Conservation (phyloP, 2,888 invertebrate species). For the Hololepta plana region DNA sequence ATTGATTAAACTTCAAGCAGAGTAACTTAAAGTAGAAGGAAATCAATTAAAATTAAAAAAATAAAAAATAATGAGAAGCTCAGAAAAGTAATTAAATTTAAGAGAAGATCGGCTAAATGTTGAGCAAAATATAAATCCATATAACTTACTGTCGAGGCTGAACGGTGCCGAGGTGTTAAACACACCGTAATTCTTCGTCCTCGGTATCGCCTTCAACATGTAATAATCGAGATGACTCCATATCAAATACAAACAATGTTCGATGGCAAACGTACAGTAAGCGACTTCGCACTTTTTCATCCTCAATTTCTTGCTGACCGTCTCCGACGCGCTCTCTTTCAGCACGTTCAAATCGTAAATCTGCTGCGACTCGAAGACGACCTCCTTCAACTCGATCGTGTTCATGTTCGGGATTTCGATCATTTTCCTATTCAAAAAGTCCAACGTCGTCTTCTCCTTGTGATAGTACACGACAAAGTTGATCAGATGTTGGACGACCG, state of each 20-base stretch:
- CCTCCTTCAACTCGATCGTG: constrained; percentile 36
- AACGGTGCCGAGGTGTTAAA: too few species aligned
- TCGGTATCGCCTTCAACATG: constrained; percentile 40
- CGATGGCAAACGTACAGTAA: constrained; percentile 45
- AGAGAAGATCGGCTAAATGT: too few species aligned
- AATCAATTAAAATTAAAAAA: constrained; percentile 3
- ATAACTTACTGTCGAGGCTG: too few species aligned
- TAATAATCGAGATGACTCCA: constrained; percentile 63
- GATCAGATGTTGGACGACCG: constrained; percentile 35
- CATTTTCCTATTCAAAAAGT: constrained; percentile 30
- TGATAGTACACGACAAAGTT: constrained; percentile 35
- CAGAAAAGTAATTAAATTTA: too few species aligned
- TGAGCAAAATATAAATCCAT: too few species aligned
- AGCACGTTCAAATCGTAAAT: constrained; percentile 17
- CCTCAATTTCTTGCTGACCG: constrained; percentile 32
- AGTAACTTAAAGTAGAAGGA: not conserved
- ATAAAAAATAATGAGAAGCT: too few species aligned
- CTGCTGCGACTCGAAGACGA: constrained; percentile 21
- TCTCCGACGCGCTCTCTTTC: constrained; percentile 25
- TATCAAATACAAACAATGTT: constrained; percentile 53
- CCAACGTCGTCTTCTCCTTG: constrained; percentile 29
- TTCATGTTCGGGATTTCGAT: constrained; percentile 33
- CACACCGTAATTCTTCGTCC: constrained; percentile 17
- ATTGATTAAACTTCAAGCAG: constrained; percentile 3
- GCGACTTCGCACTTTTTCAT: constrained; percentile 41